Evolutionary conservation across 92 coral and sea anemone species (phyloP).

Genomic region (Nematostella vectensis): DNA sequence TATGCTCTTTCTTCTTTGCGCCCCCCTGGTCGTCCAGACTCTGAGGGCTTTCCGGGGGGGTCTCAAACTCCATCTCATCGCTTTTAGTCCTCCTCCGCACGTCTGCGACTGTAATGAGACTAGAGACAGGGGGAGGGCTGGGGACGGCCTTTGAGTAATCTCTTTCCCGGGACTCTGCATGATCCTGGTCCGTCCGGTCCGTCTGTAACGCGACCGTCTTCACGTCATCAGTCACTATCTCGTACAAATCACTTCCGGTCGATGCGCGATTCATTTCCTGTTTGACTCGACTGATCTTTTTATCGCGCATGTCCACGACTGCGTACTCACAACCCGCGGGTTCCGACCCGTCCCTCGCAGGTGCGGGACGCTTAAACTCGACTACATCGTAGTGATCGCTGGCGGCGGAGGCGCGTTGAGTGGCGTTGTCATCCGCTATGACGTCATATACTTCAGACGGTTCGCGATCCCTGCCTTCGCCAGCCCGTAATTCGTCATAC

Average conservation of each 20-base stretch:
- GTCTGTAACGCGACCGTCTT: background rate
- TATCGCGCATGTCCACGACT: background rate
- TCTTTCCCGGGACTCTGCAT: background rate
- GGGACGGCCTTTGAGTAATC: background rate
- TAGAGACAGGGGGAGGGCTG: constrained; percentile 10
- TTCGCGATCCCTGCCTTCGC: background rate
- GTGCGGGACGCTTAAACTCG: background rate
- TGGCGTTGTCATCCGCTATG: background rate
- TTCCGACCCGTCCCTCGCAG: background rate
- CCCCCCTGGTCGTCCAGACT: background rate
- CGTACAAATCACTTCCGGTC: constrained; percentile 1
- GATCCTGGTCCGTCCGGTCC: background rate
- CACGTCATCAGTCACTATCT: background rate
- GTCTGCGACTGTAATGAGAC: constrained; percentile 5
- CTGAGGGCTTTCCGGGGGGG: background rate
- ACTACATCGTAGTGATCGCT: constrained; percentile 5
- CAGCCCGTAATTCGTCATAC: background rate
- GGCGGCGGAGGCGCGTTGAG: background rate
- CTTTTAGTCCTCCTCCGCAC: background rate
- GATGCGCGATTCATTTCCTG: background rate
- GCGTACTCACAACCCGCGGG: background rate
- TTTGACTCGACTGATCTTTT: background rate
- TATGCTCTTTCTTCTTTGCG: constrained; percentile 9
- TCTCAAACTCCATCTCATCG: background rate
- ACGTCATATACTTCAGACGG: background rate